Conservation (phyloP, 2,888 invertebrate genomes). For the Smittia aterrima region DNA sequence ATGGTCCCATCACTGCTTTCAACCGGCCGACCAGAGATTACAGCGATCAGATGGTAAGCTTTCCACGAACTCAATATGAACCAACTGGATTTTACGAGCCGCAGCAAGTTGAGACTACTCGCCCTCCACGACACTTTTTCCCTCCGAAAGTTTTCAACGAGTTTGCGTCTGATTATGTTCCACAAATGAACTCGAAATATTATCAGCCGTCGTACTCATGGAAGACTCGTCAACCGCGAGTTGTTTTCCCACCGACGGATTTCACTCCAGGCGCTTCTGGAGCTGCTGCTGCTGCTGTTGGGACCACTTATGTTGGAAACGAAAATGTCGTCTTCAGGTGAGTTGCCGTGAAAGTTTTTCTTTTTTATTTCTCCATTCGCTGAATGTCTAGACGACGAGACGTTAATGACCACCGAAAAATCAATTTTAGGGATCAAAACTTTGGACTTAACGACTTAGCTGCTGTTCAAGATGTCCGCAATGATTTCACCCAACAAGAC, state of each 20-base stretch:
- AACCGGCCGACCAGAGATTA: constrained; percentile 44
- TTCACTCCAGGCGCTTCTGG: constrained; percentile 48
- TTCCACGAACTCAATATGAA: constrained; percentile 34
- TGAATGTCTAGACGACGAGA: constrained; percentile 27
- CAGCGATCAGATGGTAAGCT: constrained; percentile 34
- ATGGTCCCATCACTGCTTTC: constrained; percentile 53
- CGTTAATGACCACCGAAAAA: neutral
- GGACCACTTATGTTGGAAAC: constrained; percentile 49
- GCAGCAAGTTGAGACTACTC: constrained; percentile 48
- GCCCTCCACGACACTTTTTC: constrained; percentile 48
- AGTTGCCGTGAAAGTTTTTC: constrained; percentile 42
- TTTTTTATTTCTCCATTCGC: constrained; percentile 1
- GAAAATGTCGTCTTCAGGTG: constrained; percentile 54
- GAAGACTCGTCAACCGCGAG: constrained; percentile 53
- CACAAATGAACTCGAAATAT: constrained; percentile 17
- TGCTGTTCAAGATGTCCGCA: constrained; percentile 55
- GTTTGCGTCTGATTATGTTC: constrained; percentile 46
- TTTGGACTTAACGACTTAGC: constrained; percentile 61
- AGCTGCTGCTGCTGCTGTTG: constrained; percentile 45
- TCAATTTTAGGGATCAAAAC: constrained; percentile 58
- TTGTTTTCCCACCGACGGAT: constrained; percentile 50
- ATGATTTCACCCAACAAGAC: constrained; percentile 65
- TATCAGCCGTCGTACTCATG: constrained; percentile 46
- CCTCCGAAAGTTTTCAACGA: constrained; percentile 52
- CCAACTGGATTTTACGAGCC: constrained; percentile 46